phyloP scores from a whole-genome alignment of 2,797 vertebrate species.

The Enteromius thamalakanensis region DNA sequence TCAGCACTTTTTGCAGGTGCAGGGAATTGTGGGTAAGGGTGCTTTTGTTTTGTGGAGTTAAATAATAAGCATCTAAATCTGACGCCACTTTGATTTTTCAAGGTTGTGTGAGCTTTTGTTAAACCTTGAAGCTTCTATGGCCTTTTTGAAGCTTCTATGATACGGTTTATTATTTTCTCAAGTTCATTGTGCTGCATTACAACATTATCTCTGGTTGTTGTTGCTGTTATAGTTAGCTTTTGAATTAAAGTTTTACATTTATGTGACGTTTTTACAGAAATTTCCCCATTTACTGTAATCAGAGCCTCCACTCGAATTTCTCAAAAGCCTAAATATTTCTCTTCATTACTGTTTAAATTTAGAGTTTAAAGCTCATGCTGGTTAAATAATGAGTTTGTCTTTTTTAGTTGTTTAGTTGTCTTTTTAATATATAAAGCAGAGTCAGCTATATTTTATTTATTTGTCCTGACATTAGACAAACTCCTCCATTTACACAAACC shows the following conservation, averaged over 20 bases:
- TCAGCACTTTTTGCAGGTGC: slow-evolving; percentile 5
- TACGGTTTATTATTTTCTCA: background rate
- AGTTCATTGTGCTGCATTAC: slow-evolving; percentile 5
- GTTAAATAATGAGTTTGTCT: background rate
- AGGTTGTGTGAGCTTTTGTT: slow-evolving; percentile 24
- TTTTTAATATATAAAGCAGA: background rate
- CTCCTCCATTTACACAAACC: background rate
- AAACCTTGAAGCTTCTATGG: background rate
- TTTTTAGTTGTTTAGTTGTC: background rate
- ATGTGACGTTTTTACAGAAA: no score
- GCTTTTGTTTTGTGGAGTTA: slow-evolving; percentile 24
- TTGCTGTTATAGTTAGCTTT: background rate
- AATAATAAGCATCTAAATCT: slow-evolving; percentile 20
- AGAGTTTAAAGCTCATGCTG: background rate
- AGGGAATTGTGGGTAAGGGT: slow-evolving; percentile 28
- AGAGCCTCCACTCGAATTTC: background rate
- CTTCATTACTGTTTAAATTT: background rate
- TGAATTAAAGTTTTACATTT: background rate
- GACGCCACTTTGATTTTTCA: slow-evolving; percentile 36
- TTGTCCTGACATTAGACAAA: slow-evolving; percentile 12
- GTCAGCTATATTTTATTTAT: background rate
- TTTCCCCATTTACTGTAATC: background rate
- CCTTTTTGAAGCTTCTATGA: background rate
- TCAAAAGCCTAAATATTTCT: background rate
- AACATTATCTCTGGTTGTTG: background rate